phyloP scores from a whole-genome alignment of 2,113 vertebrate genomes.

The Paracanthobrama guichenoti region DNA sequence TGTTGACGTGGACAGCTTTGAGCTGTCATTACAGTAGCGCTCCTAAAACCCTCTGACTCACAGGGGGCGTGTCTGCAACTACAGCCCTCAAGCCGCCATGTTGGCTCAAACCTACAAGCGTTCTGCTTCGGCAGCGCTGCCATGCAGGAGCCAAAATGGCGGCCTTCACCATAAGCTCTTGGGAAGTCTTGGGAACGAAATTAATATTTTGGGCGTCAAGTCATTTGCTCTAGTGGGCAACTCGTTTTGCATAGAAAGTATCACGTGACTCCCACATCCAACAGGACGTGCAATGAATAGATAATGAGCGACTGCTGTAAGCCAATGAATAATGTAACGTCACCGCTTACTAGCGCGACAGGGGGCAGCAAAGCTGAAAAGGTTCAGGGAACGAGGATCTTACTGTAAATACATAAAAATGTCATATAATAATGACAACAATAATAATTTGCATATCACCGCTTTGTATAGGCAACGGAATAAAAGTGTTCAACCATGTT shows the following conservation, averaged over 20 bases:
- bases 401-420: neutral
- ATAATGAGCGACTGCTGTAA: constrained; percentile 1
- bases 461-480: too few species aligned
- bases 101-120: constrained; percentile 34
- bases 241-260: neutral
- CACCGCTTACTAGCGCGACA: neutral
- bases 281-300: neutral
- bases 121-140: neutral
- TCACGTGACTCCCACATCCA: neutral
- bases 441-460: too few species aligned
- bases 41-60: constrained; percentile 61
- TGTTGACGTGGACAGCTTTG: constrained; percentile 83
- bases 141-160: constrained; percentile 40
- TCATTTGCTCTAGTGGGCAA: neutral
- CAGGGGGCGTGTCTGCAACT: constrained; percentile 54
- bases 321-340: neutral
- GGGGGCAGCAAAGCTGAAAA: constrained; percentile 6
- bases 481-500: too few species aligned
- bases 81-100: neutral
- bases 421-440: neutral
- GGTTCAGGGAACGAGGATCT: neutral
- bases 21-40: constrained; percentile 74
- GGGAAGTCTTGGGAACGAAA: neutral
- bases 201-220: neutral
- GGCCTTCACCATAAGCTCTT: neutral